These are phyloP conservation scores for Dascillus cervinus DNA, from an alignment of 2,888 invertebrate species.

Conservation along the genomic window DNA sequence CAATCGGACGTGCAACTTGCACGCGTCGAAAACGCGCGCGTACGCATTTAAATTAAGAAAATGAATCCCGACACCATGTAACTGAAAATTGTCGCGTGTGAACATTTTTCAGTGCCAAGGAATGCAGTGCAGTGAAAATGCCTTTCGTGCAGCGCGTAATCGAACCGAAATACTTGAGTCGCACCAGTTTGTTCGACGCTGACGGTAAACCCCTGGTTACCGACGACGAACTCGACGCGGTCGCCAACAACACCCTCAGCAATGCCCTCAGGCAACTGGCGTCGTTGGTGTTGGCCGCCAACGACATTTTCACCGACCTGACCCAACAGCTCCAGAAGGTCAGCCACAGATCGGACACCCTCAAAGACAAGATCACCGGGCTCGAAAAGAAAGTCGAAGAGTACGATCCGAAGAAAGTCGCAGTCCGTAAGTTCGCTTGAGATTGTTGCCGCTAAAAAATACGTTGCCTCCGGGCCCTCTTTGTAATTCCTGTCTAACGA, in stretches of 20 bases:
- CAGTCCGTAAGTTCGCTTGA: conserved; percentile 98
- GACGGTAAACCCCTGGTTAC: conserved; percentile 52
- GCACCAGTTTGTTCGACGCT: conserved; percentile 54
- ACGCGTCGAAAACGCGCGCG: no score
- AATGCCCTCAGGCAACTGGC: conserved; percentile 80
- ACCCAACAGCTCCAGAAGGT: conserved; percentile 67
- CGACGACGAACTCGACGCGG: conserved; percentile 76
- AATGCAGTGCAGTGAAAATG: conserved; percentile 48
- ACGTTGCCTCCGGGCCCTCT: no score
- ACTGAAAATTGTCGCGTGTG: no score
- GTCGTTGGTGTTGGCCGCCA: conserved; percentile 72
- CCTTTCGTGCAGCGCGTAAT: conserved; percentile 81
- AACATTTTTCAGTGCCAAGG: conserved; percentile 2
- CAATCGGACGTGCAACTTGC: no score
- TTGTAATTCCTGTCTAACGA: no score
- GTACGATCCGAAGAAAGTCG: conserved; percentile 81
- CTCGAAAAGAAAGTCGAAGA: conserved; percentile 64
- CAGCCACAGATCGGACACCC: conserved; percentile 62
- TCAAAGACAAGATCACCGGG: conserved; percentile 60
- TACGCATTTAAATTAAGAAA: no score
- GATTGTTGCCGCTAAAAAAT: no score
- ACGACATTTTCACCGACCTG: conserved; percentile 79
- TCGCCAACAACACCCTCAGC: conserved; percentile 79
- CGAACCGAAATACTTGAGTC: conserved; percentile 73
- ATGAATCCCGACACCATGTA: no score